Percentiles rank a stretch among this genome's conserved stretches.
Evolutionary conservation across 1,140 invertebrate genomes (phyloP).

Genomic region (Calycopis cecrops): DNA sequence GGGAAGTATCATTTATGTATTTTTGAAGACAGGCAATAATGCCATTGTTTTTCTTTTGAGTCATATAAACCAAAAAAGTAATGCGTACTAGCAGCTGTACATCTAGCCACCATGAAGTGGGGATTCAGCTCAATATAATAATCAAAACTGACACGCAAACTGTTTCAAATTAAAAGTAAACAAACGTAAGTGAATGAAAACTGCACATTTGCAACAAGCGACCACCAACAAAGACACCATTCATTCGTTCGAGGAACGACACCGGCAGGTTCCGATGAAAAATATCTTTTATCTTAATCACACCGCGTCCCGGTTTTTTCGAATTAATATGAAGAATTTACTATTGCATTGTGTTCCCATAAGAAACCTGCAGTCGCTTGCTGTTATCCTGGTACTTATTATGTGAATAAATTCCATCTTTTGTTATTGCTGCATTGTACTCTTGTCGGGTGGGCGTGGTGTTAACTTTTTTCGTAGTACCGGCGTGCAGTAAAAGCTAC

Average conservation of each 20-base stretch:
- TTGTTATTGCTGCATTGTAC: no score
- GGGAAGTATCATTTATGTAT: no score
- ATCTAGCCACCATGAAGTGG: no score
- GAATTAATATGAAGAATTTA: not conserved
- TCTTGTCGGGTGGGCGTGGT: no score
- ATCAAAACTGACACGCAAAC: not conserved
- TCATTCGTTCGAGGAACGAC: slow-evolving; percentile 12
- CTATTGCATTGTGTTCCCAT: no score
- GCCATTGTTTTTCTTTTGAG: no score
- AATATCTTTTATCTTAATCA: slow-evolving; percentile 11
- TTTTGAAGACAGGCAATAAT: no score
- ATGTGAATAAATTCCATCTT: no score
- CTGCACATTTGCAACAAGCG: not conserved
- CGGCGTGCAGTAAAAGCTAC: no score
- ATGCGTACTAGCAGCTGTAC: no score
- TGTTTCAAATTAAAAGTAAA: slow-evolving; percentile 2
- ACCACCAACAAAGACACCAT: slow-evolving; percentile 13
- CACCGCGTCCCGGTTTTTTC: not conserved
- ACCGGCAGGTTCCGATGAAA: not conserved
- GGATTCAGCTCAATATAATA: not conserved
- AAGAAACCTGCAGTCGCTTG: not conserved
- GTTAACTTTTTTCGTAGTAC: no score
- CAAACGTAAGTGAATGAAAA: slow-evolving; percentile 11
- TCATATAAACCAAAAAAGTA: no score
- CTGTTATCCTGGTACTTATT: not conserved